phyloP scores from a whole-genome alignment of 2,888 invertebrate species.

The Torymus aiolomorphi region DNA sequence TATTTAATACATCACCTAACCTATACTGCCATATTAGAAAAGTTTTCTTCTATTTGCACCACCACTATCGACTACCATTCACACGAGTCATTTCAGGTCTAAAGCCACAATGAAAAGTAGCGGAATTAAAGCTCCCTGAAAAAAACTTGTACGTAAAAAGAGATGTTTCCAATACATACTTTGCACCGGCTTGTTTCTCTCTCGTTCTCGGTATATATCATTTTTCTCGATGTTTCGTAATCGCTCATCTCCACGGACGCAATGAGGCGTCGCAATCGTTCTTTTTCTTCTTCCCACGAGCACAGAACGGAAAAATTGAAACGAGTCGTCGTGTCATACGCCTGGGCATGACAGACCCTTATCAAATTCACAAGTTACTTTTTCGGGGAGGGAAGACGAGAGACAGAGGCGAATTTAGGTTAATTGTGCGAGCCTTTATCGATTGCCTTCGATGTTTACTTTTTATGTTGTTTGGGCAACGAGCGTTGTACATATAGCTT shows the following conservation, averaged over 20 bases:
- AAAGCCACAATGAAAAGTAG: slow-evolving; percentile 16
- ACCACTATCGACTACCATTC: not conserved
- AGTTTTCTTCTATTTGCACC: too few species aligned
- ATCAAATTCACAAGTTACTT: slow-evolving; percentile 3
- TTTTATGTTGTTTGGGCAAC: too few species aligned
- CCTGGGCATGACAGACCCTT: not conserved
- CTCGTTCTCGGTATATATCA: not conserved
- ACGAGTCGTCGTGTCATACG: not conserved
- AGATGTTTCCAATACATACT: slow-evolving; percentile 8
- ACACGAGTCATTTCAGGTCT: not conserved
- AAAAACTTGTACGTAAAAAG: not conserved
- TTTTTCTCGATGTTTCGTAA: slow-evolving; percentile 31
- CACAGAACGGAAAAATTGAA: slow-evolving; percentile 14
- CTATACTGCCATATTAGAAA: too few species aligned
- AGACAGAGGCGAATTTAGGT: too few species aligned
- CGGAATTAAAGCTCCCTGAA: not conserved
- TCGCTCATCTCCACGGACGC: slow-evolving; percentile 12
- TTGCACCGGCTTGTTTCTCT: too few species aligned
- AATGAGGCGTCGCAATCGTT: slow-evolving; percentile 2
- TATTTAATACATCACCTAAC: too few species aligned
- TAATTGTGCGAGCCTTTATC: too few species aligned
- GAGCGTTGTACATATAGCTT: too few species aligned
- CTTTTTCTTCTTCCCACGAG: slow-evolving; percentile 1
- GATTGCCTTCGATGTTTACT: too few species aligned
- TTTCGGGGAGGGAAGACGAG: too few species aligned